These are phyloP conservation scores for Galendromus occidentalis DNA, from an alignment of 1,140 invertebrate species.

Conservation along the genomic window DNA sequence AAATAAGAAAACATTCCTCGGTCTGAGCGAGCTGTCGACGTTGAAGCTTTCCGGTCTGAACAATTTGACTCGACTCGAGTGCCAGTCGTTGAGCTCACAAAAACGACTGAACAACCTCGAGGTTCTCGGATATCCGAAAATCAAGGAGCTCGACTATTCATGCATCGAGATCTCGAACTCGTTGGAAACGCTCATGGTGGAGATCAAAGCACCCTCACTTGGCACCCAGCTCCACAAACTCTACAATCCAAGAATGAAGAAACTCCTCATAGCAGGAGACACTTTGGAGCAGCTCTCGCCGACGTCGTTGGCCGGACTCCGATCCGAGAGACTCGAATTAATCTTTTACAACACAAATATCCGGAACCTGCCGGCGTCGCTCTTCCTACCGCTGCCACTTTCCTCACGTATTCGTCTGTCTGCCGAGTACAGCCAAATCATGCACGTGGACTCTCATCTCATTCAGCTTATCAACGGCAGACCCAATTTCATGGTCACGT, in stretches of 20 bases:
- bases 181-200: constrained; percentile 44
- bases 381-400: constrained; percentile 68
- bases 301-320: constrained; percentile 49
- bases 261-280: constrained; percentile 48
- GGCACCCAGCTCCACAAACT: constrained; percentile 57
- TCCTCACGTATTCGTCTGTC: constrained; percentile 57
- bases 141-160: constrained; percentile 22
- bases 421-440: constrained; percentile 51
- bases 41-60: constrained; percentile 45
- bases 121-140: constrained; percentile 56
- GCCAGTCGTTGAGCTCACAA: constrained; percentile 50
- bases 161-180: constrained; percentile 37
- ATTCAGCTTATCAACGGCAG: constrained; percentile 56
- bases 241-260: constrained; percentile 51
- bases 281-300: constrained; percentile 56
- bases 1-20: constrained; percentile 47
- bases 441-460: constrained; percentile 49
- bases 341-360: constrained; percentile 56
- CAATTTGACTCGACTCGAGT: constrained; percentile 52
- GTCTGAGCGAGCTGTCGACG: constrained; percentile 39
- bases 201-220: constrained; percentile 59
- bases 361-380: constrained; percentile 45
- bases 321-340: constrained; percentile 44
- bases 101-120: constrained; percentile 49
- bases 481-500: constrained; percentile 44